Conservation (phyloP, 2,113 vertebrate genomes). For the Eidolon helvum region DNA sequence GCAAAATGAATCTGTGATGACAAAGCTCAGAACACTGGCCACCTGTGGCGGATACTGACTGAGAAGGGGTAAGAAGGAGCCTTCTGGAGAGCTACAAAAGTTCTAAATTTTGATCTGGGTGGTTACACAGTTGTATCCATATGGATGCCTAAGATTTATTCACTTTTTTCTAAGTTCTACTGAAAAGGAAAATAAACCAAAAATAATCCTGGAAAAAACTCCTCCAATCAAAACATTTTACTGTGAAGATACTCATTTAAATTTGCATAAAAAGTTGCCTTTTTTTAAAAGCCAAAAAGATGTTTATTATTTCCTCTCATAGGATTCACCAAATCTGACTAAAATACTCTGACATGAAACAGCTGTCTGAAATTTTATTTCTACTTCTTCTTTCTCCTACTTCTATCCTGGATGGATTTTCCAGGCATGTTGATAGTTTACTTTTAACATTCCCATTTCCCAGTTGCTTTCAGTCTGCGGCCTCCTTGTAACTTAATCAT, state of each 20-base stretch:
- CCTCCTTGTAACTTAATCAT: conserved; percentile 12
- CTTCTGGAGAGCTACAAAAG: neutral
- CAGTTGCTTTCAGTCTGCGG: neutral
- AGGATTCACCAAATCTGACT: neutral
- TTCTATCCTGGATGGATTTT: neutral
- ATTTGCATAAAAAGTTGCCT: neutral
- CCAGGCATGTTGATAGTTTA: neutral
- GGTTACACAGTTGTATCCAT: neutral
- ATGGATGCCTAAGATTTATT: neutral
- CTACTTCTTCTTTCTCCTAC: neutral
- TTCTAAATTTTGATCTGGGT: neutral
- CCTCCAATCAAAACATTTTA: neutral
- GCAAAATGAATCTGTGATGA: neutral
- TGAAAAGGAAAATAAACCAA: neutral
- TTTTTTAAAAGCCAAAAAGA: neutral
- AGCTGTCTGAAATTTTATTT: neutral
- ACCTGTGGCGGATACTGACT: neutral
- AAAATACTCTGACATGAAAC: neutral
- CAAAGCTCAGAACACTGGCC: neutral
- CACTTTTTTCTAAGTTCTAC: neutral
- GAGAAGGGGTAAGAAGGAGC: neutral
- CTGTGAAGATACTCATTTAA: neutral
- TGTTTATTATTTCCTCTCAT: neutral
- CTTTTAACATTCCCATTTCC: conserved; percentile 28
- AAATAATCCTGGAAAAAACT: neutral